Percentiles rank a stretch among this genome's conserved stretches.
Conservation (phyloP, 2,888 invertebrate genomes). For the Noctua fimbriata region DNA sequence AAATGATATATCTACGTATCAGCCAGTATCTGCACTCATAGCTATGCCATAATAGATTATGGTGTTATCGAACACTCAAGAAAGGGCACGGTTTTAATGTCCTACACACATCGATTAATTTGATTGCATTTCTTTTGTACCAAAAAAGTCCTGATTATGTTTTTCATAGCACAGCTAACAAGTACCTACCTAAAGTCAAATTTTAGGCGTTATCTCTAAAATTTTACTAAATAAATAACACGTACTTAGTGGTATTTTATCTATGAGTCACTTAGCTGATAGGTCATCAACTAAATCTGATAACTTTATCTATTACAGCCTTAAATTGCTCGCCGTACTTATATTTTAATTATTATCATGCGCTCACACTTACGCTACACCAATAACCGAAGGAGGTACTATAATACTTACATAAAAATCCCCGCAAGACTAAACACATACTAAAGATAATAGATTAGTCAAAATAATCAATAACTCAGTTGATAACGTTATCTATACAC, state of each 20-base stretch:
- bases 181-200: neutral
- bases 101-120: neutral
- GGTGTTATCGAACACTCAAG: constrained; percentile 28
- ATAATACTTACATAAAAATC: constrained; percentile 50
- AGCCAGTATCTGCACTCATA: constrained; percentile 36
- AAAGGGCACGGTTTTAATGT: constrained; percentile 37
- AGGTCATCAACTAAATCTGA: constrained; percentile 34
- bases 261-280: constrained; percentile 27
- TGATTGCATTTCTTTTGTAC: neutral
- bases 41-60: constrained; percentile 46
- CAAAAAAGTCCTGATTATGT: neutral
- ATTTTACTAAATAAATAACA: constrained; percentile 5
- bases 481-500: constrained; percentile 78
- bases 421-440: constrained; percentile 56
- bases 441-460: constrained; percentile 74
- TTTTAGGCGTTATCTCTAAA: neutral
- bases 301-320: constrained; percentile 22
- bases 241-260: neutral
- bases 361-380: neutral
- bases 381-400: constrained; percentile 20
- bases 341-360: constrained; percentile 25
- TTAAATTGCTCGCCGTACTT: neutral
- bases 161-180: neutral
- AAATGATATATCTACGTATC: constrained; percentile 7
- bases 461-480: constrained; percentile 82